phyloP scores from a whole-genome alignment of 35 echinoderm and acorn worm genomes.

The Patiria miniata region DNA sequence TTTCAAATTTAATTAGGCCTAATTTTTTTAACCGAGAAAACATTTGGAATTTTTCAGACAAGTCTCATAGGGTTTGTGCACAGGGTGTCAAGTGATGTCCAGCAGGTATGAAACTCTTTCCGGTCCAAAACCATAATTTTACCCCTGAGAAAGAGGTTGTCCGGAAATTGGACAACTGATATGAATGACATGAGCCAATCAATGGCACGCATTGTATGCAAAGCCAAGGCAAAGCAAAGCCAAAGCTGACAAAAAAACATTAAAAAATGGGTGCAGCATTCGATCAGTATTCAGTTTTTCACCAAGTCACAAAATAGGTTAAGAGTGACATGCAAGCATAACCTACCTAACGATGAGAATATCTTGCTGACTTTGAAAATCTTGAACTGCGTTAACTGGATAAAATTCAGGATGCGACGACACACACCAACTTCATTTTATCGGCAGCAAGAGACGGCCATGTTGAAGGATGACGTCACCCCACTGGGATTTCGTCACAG shows the following conservation, averaged over 20 bases:
- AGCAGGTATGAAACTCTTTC: too few relatives aligned
- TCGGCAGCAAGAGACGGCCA: neutral
- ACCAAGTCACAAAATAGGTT: neutral
- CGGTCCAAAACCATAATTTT: too few relatives aligned
- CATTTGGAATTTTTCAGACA: too few relatives aligned
- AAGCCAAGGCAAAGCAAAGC: neutral
- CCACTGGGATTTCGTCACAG: neutral
- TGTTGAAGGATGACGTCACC: slow-evolving; percentile 14
- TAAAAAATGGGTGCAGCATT: neutral
- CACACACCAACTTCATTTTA: neutral
- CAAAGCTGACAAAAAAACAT: too few relatives aligned
- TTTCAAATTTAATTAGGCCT: too few relatives aligned
- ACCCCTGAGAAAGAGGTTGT: too few relatives aligned
- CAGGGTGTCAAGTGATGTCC: too few relatives aligned
- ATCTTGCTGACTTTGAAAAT: neutral
- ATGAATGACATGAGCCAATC: too few relatives aligned
- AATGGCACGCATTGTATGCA: too few relatives aligned
- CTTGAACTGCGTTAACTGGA: neutral
- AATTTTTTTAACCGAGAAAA: too few relatives aligned
- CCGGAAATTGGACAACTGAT: too few relatives aligned
- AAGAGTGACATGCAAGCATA: neutral
- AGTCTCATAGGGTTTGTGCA: too few relatives aligned
- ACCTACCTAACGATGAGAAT: neutral
- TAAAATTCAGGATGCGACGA: slow-evolving; percentile 6
- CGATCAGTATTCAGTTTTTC: neutral